These are phyloP conservation scores for Aselliscus stoliczkanus DNA, from an alignment of 2,797 vertebrate species.

Conservation along the genomic window DNA sequence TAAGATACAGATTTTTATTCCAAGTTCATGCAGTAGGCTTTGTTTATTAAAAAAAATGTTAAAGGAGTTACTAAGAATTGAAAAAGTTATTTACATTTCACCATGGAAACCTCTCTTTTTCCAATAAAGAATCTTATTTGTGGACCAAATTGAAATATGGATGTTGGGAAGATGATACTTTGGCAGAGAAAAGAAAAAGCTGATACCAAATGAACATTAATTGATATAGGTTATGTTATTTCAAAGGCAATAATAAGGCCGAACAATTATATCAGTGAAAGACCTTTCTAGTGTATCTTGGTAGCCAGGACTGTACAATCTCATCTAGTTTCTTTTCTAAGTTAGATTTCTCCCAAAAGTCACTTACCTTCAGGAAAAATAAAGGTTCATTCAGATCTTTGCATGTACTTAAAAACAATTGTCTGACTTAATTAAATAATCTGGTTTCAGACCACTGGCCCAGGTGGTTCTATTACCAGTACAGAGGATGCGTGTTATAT, in stretches of 20 bases:
- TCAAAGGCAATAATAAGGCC: not conserved
- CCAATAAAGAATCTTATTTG: conserved; percentile 43
- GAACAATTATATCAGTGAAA: not conserved
- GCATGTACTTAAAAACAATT: not conserved
- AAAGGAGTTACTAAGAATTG: conserved; percentile 42
- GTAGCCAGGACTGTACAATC: not conserved
- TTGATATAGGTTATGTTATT: not conserved
- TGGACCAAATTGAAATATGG: not conserved
- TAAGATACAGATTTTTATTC: conserved; percentile 26
- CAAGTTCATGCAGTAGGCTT: not conserved
- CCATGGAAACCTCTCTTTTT: conserved; percentile 56
- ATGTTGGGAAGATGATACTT: conserved; percentile 17
- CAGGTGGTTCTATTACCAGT: not conserved
- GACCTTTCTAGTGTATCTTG: not conserved
- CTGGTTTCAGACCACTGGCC: not conserved
- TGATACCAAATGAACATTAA: not conserved
- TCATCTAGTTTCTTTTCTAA: not conserved
- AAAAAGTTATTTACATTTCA: conserved; percentile 50
- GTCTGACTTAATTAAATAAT: not conserved
- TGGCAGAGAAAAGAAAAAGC: conserved; percentile 22
- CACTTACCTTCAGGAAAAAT: not conserved
- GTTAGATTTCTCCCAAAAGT: conserved; percentile 6
- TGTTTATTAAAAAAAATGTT: conserved; percentile 40
- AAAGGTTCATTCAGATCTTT: not conserved
- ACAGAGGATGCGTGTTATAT: not conserved